Conservation (phyloP, 1,140 invertebrate species). For the Drosophila arawakana region DNA sequence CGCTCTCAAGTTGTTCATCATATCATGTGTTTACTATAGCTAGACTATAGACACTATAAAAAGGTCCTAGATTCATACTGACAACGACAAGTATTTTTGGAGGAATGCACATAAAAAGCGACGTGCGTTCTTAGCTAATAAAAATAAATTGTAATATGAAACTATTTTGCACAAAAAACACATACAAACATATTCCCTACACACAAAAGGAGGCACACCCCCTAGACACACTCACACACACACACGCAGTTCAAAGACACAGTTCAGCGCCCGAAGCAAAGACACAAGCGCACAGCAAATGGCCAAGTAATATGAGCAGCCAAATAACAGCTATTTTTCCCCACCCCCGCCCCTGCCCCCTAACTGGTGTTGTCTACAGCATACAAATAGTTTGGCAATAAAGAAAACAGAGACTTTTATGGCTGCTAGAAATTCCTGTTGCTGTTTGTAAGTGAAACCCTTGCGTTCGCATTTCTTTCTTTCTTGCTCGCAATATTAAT, state of each 20-base stretch:
- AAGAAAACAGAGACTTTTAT: slow-evolving; percentile 28
- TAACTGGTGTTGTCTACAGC: slow-evolving; percentile 27
- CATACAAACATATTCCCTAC: background rate
- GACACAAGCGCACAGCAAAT: slow-evolving; percentile 15
- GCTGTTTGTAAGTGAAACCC: slow-evolving; percentile 25
- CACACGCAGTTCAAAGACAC: background rate
- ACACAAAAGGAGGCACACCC: background rate
- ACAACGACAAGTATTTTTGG: slow-evolving; percentile 30
- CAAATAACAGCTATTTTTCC: background rate
- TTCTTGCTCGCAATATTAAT: slow-evolving; percentile 20
- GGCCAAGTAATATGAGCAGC: slow-evolving; percentile 33
- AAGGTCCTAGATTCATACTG: background rate
- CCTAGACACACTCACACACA: background rate
- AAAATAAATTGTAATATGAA: slow-evolving; percentile 78
- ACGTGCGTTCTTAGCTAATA: slow-evolving; percentile 39
- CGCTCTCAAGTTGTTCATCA: no score
- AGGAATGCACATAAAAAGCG: slow-evolving; percentile 46
- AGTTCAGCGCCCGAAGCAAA: slow-evolving; percentile 15
- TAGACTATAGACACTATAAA: no score
- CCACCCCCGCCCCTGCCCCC: no score
- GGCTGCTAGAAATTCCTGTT: slow-evolving; percentile 22
- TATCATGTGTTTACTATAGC: no score
- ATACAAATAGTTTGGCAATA: slow-evolving; percentile 55
- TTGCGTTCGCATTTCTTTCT: slow-evolving; percentile 13
- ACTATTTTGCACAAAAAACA: slow-evolving; percentile 50